Conservation (phyloP, 2,888 invertebrate species). For the Nymphalis polychloros region DNA sequence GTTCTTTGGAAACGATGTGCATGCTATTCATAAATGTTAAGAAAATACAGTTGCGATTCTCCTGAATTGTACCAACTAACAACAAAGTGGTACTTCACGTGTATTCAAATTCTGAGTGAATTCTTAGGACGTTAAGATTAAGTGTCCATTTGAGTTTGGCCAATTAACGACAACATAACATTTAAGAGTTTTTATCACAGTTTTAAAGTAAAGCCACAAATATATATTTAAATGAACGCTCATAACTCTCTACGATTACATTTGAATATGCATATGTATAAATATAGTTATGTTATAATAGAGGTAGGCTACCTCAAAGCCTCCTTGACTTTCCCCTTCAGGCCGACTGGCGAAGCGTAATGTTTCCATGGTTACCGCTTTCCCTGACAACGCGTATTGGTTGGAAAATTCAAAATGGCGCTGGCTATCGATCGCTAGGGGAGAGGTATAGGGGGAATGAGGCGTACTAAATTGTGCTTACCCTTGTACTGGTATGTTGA, state of each 20-base stretch:
- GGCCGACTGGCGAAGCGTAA: conserved; percentile 49
- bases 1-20: conserved; percentile 40
- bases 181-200: conserved; percentile 9
- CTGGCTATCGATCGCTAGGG: conserved; percentile 69
- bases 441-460: conserved; percentile 51
- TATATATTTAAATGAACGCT: too few relatives aligned
- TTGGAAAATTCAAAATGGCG: conserved; percentile 81
- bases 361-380: conserved; percentile 70
- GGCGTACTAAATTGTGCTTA: conserved; percentile 57
- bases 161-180: conserved; percentile 10
- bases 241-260: not conserved
- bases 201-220: not conserved
- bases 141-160: not conserved
- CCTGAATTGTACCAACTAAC: conserved; percentile 18
- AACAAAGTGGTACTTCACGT: conserved; percentile 23
- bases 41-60: conserved; percentile 32
- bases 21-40: conserved; percentile 27
- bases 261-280: conserved; percentile 3
- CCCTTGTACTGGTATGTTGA: conserved; percentile 41
- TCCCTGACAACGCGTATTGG: conserved; percentile 78
- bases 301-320: conserved; percentile 47
- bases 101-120: conserved; percentile 14
- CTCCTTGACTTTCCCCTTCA: conserved; percentile 73
- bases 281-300: conserved; percentile 17
- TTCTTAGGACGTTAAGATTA: not conserved